Conservation (phyloP, 2,113 vertebrate genomes). For the Channa maculata region DNA sequence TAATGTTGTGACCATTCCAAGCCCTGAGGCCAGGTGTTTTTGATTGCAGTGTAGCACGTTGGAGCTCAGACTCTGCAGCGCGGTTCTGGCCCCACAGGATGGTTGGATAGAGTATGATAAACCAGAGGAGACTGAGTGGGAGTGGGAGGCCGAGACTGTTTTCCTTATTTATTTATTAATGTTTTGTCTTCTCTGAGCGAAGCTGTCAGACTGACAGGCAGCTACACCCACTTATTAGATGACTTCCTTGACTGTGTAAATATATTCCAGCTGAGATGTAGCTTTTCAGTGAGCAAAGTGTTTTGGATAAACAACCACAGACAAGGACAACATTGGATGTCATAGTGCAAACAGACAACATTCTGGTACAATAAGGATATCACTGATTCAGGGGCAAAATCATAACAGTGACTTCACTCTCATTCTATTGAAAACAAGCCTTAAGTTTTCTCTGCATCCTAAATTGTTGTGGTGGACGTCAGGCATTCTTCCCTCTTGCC, state of each 20-base stretch:
- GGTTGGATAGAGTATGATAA: constrained; percentile 59
- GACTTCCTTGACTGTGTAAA: constrained; percentile 68
- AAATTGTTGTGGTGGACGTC: neutral
- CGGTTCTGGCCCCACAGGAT: constrained; percentile 66
- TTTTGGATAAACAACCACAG: constrained; percentile 61
- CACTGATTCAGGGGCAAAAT: neutral
- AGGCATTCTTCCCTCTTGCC: too few relatives aligned
- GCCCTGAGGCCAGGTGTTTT: constrained; percentile 80
- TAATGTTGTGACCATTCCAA: constrained; percentile 82
- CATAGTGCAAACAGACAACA: constrained; percentile 15
- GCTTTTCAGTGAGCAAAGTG: constrained; percentile 49
- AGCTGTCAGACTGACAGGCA: constrained; percentile 65
- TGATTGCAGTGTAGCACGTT: constrained; percentile 76
- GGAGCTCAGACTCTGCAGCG: constrained; percentile 66
- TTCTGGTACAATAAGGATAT: neutral
- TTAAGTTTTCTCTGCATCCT: neutral
- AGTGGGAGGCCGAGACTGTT: constrained; percentile 68
- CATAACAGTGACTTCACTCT: constrained; percentile 36
- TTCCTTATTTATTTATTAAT: constrained; percentile 76
- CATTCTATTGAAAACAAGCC: constrained; percentile 19
- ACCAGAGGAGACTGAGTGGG: constrained; percentile 63
- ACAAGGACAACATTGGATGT: constrained; percentile 30
- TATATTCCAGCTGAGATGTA: constrained; percentile 67
- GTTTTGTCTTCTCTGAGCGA: constrained; percentile 72
- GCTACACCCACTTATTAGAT: constrained; percentile 71